A percentile compares a stretch with the other conserved stretches of the same genome.
Evolutionary conservation across 2,113 vertebrate genomes (phyloP).

Genomic region (Archocentrus centrarchus): DNA sequence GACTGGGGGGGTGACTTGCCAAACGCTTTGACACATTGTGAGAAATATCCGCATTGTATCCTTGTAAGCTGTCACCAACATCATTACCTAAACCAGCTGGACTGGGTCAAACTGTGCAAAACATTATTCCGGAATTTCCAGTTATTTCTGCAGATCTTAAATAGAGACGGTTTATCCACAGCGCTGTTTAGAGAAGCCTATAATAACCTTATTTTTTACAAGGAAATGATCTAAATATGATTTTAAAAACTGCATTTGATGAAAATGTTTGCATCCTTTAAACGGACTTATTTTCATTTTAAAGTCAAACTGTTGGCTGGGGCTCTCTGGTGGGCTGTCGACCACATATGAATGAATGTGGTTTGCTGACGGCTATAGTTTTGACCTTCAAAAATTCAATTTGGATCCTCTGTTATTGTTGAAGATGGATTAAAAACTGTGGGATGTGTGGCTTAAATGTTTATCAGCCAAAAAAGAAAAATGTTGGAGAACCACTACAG

Average conservation of each 20-base stretch:
- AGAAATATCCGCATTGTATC: slow-evolving; percentile 82
- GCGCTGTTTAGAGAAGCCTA: too few species aligned
- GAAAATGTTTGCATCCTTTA: neutral
- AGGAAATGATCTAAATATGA: neutral
- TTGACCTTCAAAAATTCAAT: neutral
- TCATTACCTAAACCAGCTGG: slow-evolving; percentile 43
- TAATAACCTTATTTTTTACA: too few species aligned
- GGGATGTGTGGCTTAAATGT: neutral
- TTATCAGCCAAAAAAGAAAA: neutral
- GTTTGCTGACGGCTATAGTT: neutral
- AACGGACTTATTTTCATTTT: neutral
- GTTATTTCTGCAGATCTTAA: neutral
- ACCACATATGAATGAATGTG: neutral
- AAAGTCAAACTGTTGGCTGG: neutral
- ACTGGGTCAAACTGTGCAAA: neutral
- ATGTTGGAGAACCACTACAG: neutral
- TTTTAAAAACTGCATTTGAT: neutral
- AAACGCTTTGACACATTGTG: slow-evolving; percentile 88
- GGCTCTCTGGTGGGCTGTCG: neutral
- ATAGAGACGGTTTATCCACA: neutral
- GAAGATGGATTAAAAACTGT: neutral
- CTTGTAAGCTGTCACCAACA: slow-evolving; percentile 73
- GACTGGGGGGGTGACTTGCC: slow-evolving; percentile 53
- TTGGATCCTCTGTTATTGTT: neutral
- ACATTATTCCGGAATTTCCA: neutral